Conservation (phyloP, 2,797 vertebrate genomes). For the Phalanger gymnotis region DNA sequence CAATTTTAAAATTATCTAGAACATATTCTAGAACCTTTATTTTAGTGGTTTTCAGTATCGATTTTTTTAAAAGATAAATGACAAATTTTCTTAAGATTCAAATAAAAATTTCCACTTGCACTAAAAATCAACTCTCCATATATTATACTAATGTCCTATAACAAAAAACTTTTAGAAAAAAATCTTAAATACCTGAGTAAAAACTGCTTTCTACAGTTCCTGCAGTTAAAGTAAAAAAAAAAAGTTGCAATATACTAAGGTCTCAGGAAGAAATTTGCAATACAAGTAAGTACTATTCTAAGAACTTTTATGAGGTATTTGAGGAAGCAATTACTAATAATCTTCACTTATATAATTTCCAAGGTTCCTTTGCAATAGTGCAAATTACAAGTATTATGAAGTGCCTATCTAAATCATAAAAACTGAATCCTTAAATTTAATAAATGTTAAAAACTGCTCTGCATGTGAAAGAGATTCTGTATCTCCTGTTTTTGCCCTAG, state of each 20-base stretch:
- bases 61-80: not conserved
- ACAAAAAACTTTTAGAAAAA: not conserved
- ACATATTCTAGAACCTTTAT: not conserved
- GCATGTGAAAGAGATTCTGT: not conserved
- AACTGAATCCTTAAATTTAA: not conserved
- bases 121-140: constrained; percentile 4
- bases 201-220: not conserved
- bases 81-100: not conserved
- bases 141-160: not conserved
- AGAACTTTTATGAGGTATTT: not conserved
- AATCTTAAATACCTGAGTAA: not conserved
- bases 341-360: not conserved
- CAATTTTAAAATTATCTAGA: not conserved
- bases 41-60: not conserved
- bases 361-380: not conserved
- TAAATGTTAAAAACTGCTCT: not conserved
- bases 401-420: not conserved
- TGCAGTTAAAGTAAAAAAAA: not conserved
- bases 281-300: not conserved
- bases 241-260: not conserved
- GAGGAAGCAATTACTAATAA: not conserved
- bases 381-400: not conserved
- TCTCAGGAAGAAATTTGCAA: not conserved
- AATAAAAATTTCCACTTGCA: not conserved
- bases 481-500: not conserved